These are phyloP conservation scores for Pseudopleuronectes americanus DNA, from an alignment of 2,797 vertebrate species.

Conservation along the genomic window DNA sequence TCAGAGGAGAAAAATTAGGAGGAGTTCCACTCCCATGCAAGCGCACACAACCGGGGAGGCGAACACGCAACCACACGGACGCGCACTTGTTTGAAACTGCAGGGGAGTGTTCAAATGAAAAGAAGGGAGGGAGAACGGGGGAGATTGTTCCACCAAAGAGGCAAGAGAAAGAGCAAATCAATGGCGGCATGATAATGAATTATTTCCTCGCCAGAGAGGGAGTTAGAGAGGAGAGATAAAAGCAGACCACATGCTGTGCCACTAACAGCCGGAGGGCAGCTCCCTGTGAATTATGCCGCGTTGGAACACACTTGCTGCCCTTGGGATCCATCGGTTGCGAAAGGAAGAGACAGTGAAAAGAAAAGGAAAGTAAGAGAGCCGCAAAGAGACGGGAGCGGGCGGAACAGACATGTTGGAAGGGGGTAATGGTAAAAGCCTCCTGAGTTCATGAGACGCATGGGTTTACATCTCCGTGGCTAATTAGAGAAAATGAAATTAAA, in stretches of 20 bases:
- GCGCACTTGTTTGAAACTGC: constrained; percentile 60
- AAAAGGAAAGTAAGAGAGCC: constrained; percentile 47
- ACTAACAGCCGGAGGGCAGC: constrained; percentile 67
- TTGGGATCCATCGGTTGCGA: constrained; percentile 56
- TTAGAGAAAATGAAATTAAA: constrained; percentile 74
- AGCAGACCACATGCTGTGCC: constrained; percentile 78
- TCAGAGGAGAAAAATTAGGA: constrained; percentile 40
- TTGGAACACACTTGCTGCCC: constrained; percentile 65
- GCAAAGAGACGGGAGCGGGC: constrained; percentile 23
- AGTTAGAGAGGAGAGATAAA: constrained; percentile 76
- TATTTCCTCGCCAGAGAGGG: constrained; percentile 69
- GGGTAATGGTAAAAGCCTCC: constrained; percentile 52
- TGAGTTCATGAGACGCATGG: constrained; percentile 43
- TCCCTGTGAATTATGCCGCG: constrained; percentile 65
- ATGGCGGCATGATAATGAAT: constrained; percentile 76
- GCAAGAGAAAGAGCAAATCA: constrained; percentile 65
- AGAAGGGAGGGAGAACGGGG: background rate
- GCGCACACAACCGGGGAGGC: background rate
- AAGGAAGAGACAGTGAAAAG: constrained; percentile 42
- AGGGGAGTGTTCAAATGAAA: constrained; percentile 47
- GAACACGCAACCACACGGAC: constrained; percentile 31
- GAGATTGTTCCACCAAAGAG: constrained; percentile 49
- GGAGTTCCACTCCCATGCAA: constrained; percentile 17
- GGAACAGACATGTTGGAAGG: constrained; percentile 46
- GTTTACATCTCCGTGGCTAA: constrained; percentile 69